phyloP scores from a whole-genome alignment of 2,888 invertebrate genomes.

The Scaptomyza tumidula region DNA sequence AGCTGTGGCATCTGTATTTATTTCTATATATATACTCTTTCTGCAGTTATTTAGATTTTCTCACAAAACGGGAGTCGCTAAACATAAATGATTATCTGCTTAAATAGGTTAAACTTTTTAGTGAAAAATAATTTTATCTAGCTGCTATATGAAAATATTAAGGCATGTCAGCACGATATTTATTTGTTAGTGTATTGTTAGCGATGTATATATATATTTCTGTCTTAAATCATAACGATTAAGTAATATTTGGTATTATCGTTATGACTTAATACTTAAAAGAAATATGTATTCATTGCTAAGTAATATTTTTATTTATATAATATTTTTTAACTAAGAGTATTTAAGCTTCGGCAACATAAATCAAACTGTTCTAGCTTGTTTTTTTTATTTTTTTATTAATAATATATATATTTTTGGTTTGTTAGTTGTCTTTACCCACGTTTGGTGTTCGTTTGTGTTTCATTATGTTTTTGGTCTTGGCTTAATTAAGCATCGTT shows the following conservation, averaged over 20 bases:
- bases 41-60: background rate
- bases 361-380: background rate
- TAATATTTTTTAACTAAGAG: background rate
- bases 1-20: conserved; percentile 30
- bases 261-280: too few species aligned
- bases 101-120: too few species aligned
- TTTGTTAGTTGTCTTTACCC: conserved; percentile 35
- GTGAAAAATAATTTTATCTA: too few species aligned
- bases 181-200: too few species aligned
- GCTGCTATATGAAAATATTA: too few species aligned
- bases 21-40: conserved; percentile 11
- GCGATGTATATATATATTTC: too few species aligned
- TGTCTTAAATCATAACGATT: too few species aligned
- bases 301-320: too few species aligned
- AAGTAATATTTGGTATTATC: too few species aligned
- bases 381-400: background rate
- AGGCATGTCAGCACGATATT: too few species aligned
- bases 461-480: conserved; percentile 23
- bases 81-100: background rate
- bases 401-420: background rate
- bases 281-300: too few species aligned
- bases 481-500: conserved; percentile 51
- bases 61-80: background rate
- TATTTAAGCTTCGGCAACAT: background rate
- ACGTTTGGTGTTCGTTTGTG: conserved; percentile 28